Base-by-base conservation (phyloP, 2,888 invertebrate species). In the Microplitis deprimator region DNA sequence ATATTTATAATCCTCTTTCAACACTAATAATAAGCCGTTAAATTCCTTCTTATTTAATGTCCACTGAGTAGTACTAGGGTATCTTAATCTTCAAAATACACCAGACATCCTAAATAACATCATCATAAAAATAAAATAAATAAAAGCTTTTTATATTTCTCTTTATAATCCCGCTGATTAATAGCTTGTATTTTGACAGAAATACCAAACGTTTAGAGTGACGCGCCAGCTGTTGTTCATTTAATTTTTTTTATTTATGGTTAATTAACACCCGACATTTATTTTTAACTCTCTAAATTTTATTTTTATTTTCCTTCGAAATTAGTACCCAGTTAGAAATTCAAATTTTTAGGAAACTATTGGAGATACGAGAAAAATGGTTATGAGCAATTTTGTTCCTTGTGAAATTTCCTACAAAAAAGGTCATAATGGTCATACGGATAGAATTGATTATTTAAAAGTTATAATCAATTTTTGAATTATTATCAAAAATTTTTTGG, bases 41-140 rank as follows among this genome's bases (percentile, higher is more conserved):
- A 73, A 70, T 69, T 73, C 60, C 68, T 13, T 41, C 64, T 73
- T 77, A 73, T 77, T 77, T 77, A 65, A 77, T 77, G 68, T 61
- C 59, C 20, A 72, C 68, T 40, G 60, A 73, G 72, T 50, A 50
- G 50, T 50, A 50, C 50, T 67, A 60, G 64, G 72, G 50, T 68
- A 77, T 77, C 73, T 77, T 73, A 69, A 77, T 77, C 73, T 70
- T 40, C 65, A 73, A 73, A 65, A 73, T 59, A 67, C 39, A 50
- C 50, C 50, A 50, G 50, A 65, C 61, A 61, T 50, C n/a, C 38
- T 65, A 64, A 76, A 72, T 76, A 60, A 76, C 70, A 60, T 61
- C 41, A 61, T 72, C 68, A 68, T 76, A 59, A 76, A 76, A 76
- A 76, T 72, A 50, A 71, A 76, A 76, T 67, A 68, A 50, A 50